A percentile compares a stretch with the other conserved stretches of the same genome.
Evolutionary conservation across 2,797 vertebrate genomes (phyloP).

Genomic region (Coracias cyanogaster): DNA sequence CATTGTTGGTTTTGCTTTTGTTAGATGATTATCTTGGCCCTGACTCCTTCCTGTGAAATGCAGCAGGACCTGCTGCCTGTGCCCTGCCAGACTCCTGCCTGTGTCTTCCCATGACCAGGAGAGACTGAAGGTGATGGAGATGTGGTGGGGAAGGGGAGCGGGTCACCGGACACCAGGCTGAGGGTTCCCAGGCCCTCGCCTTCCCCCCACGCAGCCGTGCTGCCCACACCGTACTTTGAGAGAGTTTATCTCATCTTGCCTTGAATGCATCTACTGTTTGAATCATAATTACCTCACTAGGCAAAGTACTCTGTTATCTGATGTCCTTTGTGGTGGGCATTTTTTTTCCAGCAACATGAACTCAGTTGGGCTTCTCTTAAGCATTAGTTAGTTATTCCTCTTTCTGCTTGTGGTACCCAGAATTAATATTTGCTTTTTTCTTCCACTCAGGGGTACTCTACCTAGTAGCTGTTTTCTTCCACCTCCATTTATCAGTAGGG

Average conservation of each 20-base stretch:
- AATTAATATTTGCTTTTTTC: neutral
- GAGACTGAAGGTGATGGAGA: neutral
- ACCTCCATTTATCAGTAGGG: neutral
- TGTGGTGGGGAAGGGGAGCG: neutral
- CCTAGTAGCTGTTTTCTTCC: neutral
- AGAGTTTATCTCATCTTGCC: neutral
- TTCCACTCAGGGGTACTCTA: neutral
- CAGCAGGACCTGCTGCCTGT: fast-evolving
- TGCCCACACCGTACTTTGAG: fast-evolving
- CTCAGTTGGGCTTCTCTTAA: neutral
- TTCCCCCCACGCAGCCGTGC: fast-evolving
- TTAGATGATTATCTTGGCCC: neutral
- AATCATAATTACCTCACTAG: neutral
- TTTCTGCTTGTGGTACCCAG: neutral
- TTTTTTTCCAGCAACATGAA: neutral
- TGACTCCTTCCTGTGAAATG: neutral
- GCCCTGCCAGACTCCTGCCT: neutral
- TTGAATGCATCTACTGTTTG: neutral
- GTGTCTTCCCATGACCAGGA: fast-evolving
- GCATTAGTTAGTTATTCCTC: neutral
- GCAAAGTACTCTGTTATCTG: neutral
- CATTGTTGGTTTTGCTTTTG: neutral
- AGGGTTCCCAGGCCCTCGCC: neutral
- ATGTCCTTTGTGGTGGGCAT: neutral
- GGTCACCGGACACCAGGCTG: fast-evolving